Percentiles rank a stretch among this genome's conserved stretches.
These are phyloP conservation scores for Betta splendens DNA, from an alignment of 2,797 vertebrate species.

Conservation along the genomic window DNA sequence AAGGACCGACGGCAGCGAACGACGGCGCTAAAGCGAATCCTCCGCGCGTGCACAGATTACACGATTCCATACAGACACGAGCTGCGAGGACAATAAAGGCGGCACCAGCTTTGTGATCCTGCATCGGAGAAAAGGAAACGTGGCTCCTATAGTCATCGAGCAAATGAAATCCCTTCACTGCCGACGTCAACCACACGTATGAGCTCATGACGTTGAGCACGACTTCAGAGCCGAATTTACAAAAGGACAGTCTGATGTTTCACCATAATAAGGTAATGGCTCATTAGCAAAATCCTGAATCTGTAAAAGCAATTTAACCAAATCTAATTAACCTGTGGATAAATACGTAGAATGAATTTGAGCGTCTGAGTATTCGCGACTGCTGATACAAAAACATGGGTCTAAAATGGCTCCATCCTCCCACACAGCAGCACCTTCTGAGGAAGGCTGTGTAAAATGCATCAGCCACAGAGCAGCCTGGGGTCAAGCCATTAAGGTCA, in stretches of 20 bases:
- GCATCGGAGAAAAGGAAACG: slow-evolving; percentile 16
- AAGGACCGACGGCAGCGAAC: slow-evolving; percentile 3
- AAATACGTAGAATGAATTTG: slow-evolving; percentile 13
- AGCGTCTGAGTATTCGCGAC: slow-evolving; percentile 9
- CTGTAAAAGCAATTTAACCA: slow-evolving; percentile 4
- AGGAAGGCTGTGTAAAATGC: slow-evolving; percentile 12
- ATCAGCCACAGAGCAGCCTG: slow-evolving; percentile 9
- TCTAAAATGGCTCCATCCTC: not conserved
- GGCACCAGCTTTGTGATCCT: slow-evolving; percentile 13
- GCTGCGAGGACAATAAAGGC: slow-evolving; percentile 6
- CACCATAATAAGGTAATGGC: slow-evolving; percentile 20
- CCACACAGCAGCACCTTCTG: slow-evolving; percentile 5
- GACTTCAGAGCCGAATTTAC: slow-evolving; percentile 3
- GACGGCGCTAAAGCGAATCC: slow-evolving; percentile 6
- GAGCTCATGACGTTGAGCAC: slow-evolving; percentile 14
- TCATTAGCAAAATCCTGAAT: slow-evolving; percentile 24
- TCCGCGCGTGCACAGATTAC: not conserved
- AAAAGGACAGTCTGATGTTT: slow-evolving; percentile 24
- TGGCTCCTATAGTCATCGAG: not conserved
- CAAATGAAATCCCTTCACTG: not conserved
- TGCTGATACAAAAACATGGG: slow-evolving; percentile 6
- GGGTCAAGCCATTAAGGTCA: slow-evolving; percentile 47
- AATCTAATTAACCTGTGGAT: slow-evolving; percentile 34
- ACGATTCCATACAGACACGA: slow-evolving; percentile 9
- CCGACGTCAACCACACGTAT: too few relatives aligned